These are phyloP conservation scores for Halcyon badia DNA, from an alignment of 2,797 vertebrate genomes.

Conservation along the genomic window DNA sequence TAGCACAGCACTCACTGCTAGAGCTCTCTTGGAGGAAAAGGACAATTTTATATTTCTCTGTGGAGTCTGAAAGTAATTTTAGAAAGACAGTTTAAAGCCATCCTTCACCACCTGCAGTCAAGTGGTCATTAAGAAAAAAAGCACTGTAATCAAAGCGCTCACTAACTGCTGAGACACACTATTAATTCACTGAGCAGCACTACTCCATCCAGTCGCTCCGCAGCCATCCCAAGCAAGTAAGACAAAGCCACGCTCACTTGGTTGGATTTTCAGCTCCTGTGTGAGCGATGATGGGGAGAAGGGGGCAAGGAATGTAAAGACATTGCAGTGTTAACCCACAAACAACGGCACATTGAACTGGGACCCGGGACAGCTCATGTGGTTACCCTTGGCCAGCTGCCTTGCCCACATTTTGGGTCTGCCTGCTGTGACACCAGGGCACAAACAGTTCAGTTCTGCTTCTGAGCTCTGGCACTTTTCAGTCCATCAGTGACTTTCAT, in stretches of 20 bases:
- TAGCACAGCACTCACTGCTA: neutral
- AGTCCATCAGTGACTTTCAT: neutral
- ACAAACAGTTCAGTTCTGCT: accelerated
- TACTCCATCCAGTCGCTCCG: neutral
- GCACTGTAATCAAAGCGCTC: slow-evolving; percentile 64
- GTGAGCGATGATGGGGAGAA: accelerated
- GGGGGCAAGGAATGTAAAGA: neutral
- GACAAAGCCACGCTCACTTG: accelerated
- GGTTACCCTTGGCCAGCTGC: neutral
- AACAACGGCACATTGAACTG: accelerated
- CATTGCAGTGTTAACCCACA: neutral
- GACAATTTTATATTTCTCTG: slow-evolving; percentile 18
- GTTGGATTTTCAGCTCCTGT: neutral
- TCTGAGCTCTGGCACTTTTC: neutral
- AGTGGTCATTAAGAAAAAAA: slow-evolving; percentile 48
- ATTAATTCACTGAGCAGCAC: slow-evolving; percentile 30
- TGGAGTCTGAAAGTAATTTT: slow-evolving; percentile 46
- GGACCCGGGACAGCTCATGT: accelerated
- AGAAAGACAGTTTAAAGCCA: slow-evolving; percentile 47
- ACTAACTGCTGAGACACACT: slow-evolving; percentile 39
- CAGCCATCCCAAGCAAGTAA: neutral
- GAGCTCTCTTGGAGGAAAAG: neutral
- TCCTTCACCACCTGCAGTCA: slow-evolving; percentile 62
- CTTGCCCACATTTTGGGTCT: neutral
- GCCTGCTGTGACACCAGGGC: neutral